These are phyloP conservation scores for Apamea monoglypha DNA, from an alignment of 2,888 invertebrate genomes.

Conservation along the genomic window DNA sequence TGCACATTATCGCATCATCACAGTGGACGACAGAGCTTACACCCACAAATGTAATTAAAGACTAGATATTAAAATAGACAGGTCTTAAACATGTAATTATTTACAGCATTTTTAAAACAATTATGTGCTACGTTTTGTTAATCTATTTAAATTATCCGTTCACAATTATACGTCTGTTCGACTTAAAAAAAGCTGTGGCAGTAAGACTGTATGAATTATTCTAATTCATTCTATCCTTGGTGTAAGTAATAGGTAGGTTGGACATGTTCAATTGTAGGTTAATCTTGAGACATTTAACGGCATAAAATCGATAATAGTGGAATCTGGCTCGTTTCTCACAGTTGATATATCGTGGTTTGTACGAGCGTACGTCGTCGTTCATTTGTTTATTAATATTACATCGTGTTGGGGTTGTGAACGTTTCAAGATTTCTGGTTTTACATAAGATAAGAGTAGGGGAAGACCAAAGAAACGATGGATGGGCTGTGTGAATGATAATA, in stretches of 20 bases:
- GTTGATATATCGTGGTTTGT: not conserved
- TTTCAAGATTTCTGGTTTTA: not conserved
- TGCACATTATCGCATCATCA: constrained; percentile 32
- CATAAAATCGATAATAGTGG: constrained; percentile 55
- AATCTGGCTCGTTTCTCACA: constrained; percentile 36
- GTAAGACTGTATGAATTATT: constrained; percentile 52
- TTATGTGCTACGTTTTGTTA: constrained; percentile 64
- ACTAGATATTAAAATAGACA: constrained; percentile 64
- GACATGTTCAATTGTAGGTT: constrained; percentile 53
- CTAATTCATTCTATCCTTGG: constrained; percentile 44
- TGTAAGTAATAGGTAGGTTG: constrained; percentile 45
- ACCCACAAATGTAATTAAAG: constrained; percentile 65
- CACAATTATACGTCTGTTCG: constrained; percentile 57
- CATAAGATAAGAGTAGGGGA: too few relatives aligned
- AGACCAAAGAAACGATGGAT: too few relatives aligned
- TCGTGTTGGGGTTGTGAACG: too few relatives aligned
- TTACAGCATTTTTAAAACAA: constrained; percentile 68
- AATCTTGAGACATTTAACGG: constrained; percentile 37
- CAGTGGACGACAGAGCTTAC: constrained; percentile 42
- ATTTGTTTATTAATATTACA: not conserved
- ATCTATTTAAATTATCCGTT: constrained; percentile 66
- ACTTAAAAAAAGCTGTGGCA: constrained; percentile 40
- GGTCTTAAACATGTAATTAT: constrained; percentile 66
- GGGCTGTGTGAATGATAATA: too few relatives aligned
- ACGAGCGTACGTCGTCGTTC: not conserved